Percentiles rank a stretch among this genome's conserved stretches.
These are phyloP conservation scores for Machaerirhynchus nigripectus DNA, from an alignment of 2,113 vertebrate species.

Conservation along the genomic window DNA sequence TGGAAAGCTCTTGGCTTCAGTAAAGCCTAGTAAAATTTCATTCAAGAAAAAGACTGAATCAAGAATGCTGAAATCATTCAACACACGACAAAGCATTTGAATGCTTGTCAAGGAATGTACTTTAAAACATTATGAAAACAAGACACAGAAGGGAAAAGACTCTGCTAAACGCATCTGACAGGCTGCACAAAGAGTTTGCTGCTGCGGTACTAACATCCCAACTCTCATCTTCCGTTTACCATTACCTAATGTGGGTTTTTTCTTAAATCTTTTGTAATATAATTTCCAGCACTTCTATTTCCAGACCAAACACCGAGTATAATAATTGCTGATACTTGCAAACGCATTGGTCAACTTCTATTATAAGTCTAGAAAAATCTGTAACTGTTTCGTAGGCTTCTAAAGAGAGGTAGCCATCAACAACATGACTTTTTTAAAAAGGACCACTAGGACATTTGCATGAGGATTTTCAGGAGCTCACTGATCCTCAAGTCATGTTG, in stretches of 20 bases:
- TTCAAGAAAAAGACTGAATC: neutral
- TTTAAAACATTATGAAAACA: neutral
- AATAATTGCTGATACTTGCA: neutral
- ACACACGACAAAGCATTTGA: neutral
- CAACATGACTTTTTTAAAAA: neutral
- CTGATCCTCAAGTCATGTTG: neutral
- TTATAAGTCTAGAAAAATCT: neutral
- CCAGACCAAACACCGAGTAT: neutral
- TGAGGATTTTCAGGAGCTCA: neutral
- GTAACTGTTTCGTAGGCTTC: neutral
- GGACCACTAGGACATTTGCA: neutral
- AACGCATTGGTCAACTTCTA: neutral
- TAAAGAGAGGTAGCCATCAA: neutral
- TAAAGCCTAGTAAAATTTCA: neutral
- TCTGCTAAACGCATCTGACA: neutral
- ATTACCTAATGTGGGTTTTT: fast-evolving
- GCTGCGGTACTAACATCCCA: neutral
- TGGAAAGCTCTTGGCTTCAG: neutral
- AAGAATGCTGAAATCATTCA: neutral
- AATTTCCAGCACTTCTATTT: neutral
- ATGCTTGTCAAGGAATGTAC: neutral
- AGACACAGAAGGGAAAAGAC: neutral
- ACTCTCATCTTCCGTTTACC: neutral
- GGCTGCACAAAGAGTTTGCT: neutral
- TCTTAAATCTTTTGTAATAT: neutral